Percentiles rank a stretch among this genome's conserved stretches.
phyloP scores from a whole-genome alignment of 2,888 invertebrate species.

The Nephrotoma appendiculata region DNA sequence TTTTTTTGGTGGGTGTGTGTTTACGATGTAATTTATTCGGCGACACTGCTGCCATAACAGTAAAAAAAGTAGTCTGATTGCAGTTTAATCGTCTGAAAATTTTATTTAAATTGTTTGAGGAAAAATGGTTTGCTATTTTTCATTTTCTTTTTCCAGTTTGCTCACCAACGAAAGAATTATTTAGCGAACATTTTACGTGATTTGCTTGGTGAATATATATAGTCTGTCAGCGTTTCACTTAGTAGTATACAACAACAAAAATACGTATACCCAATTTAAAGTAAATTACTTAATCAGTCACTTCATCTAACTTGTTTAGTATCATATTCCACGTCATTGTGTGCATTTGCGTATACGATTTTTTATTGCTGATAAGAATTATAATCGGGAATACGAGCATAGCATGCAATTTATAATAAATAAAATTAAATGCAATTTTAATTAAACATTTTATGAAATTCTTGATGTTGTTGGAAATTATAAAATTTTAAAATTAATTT shows the following conservation, averaged over 20 bases:
- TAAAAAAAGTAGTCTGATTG: neutral
- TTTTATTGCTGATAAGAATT: neutral
- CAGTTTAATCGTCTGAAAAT: neutral
- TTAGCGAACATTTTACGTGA: neutral
- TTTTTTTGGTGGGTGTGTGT: neutral
- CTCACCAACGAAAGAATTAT: neutral
- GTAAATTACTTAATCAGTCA: neutral
- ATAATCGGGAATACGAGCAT: neutral
- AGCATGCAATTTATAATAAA: neutral
- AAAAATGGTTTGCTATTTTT: neutral
- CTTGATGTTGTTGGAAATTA: neutral
- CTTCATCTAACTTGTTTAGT: neutral
- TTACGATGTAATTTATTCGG: neutral
- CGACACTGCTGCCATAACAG: neutral
- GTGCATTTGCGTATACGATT: neutral
- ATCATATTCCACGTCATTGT: neutral
- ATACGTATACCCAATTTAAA: neutral
- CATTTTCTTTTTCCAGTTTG: neutral
- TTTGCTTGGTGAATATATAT: neutral
- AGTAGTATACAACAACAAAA: too few relatives aligned
- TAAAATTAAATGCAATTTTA: neutral
- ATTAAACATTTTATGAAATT: neutral
- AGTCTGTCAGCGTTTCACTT: neutral
- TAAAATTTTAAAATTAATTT: neutral
- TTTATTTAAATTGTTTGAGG: neutral